Evolutionary conservation across 2,113 vertebrate genomes (phyloP).

Genomic region (Opisthocomus hoazin): DNA sequence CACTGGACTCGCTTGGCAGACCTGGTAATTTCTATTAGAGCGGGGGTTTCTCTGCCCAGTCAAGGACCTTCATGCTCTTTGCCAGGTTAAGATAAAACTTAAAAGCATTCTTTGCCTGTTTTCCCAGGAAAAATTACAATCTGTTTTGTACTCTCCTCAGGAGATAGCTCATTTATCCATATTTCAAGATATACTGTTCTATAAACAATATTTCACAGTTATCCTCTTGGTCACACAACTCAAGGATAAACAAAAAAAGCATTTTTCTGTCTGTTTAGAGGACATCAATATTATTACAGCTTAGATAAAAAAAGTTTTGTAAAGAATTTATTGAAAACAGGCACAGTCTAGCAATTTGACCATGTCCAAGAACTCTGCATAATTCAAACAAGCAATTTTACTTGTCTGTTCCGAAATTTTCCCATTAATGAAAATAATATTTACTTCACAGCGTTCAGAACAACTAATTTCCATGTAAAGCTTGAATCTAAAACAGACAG

Average conservation of each 20-base stretch:
- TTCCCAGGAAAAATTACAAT: neutral
- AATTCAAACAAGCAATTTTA: slow-evolving; percentile 14
- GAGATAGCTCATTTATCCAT: neutral
- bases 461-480: slow-evolving; percentile 7
- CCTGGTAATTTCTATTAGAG: neutral
- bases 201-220: neutral
- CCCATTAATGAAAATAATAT: slow-evolving; percentile 49
- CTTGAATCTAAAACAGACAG: neutral
- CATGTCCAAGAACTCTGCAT: neutral
- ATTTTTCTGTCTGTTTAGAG: neutral
- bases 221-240: neutral
- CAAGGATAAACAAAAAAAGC: neutral
- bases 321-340: neutral
- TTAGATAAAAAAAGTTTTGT: neutral
- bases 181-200: neutral
- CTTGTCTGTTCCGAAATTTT: slow-evolving; percentile 11
- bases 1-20: neutral
- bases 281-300: neutral
- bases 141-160: neutral
- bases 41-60: neutral
- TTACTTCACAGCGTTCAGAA: slow-evolving; percentile 31
- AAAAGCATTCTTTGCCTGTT: neutral
- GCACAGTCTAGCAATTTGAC: neutral
- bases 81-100: neutral
- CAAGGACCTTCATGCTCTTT: neutral